Evolutionary conservation across 2,888 invertebrate genomes (phyloP), one percentile per base, ranked within the genome.

Genomic region (Chydorus sphaericus): DNA sequence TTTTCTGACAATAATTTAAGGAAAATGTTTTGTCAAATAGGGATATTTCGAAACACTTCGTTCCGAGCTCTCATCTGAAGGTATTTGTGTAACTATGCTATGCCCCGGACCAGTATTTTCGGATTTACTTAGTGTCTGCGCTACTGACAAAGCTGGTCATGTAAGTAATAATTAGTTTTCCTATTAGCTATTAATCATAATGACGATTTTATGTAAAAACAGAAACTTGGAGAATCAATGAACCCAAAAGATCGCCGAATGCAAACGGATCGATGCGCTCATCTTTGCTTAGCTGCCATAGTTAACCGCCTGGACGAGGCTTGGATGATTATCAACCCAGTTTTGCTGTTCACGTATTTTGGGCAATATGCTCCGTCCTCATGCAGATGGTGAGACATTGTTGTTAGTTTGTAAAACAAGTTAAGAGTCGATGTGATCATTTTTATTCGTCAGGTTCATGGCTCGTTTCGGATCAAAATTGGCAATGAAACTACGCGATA

Each of bases 21-120:
- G 7, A 48, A 48, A 38, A 37, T 48, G 14, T 62, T 59, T 58
- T 59, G 69, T 70, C 52, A 64, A n/a, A 20, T 20, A 84, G 83
- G 85, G 86, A 1, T 89, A 85, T 65, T 81, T 82, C 67, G 76
- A 79, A 61, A 65, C 75, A n/a, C 68, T 86, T 49, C 66, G 78
- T 54, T 65, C 68, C 14, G 85, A 84, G 66, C 78, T 79, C 64
- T 61, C 74, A 29, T 71, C 71, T n/a, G 70, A 73, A 44, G 75
- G 78, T 54, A 71, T 87, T 51, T 65, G 75, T 30, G 75, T 87
- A 0, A 81, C 82, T 1, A 65, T 85, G 44, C 71, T 84, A 33
- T 85, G 85, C 64, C 87, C 88, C 0, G 88, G 88, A 5, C 85
- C 87, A 3, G 76, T 81, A 16, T 80, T 80, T 65, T 83, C 85